These are phyloP conservation scores for Pentalonia nigronervosa DNA, from an alignment of 1,140 invertebrate genomes.

Conservation along the genomic window DNA sequence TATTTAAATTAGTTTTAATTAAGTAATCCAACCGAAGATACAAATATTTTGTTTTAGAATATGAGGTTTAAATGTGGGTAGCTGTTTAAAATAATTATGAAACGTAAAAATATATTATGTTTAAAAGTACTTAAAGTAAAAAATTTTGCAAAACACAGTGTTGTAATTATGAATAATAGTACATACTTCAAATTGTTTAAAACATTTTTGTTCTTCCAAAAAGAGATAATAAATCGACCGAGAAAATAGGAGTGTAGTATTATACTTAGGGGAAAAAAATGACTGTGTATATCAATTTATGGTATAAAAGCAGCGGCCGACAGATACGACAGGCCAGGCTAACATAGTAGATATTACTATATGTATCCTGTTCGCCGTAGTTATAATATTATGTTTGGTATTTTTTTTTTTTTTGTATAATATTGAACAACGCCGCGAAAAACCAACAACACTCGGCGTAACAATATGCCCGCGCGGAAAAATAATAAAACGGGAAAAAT, in stretches of 20 bases:
- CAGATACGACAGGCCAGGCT: not conserved
- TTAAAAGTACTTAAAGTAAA: not conserved
- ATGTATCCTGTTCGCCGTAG: not conserved
- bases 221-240: not conserved
- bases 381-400: too few relatives aligned
- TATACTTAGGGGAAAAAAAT: not conserved
- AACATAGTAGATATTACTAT: not conserved
- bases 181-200: not conserved
- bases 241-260: not conserved
- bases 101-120: not conserved
- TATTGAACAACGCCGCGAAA: not conserved
- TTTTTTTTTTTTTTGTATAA: not conserved
- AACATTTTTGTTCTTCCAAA: not conserved
- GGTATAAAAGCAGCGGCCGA: not conserved
- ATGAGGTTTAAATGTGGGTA: too few relatives aligned
- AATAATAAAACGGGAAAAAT: slow-evolving; percentile 27
- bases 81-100: not conserved
- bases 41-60: too few relatives aligned
- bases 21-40: too few relatives aligned
- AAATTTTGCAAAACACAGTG: not conserved
- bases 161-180: not conserved
- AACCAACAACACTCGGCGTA: not conserved
- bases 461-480: not conserved
- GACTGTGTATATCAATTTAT: not conserved
- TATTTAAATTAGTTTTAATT: not conserved